These are phyloP conservation scores for Myocastor coypus DNA, from an alignment of 2,113 vertebrate genomes.

Conservation along the genomic window DNA sequence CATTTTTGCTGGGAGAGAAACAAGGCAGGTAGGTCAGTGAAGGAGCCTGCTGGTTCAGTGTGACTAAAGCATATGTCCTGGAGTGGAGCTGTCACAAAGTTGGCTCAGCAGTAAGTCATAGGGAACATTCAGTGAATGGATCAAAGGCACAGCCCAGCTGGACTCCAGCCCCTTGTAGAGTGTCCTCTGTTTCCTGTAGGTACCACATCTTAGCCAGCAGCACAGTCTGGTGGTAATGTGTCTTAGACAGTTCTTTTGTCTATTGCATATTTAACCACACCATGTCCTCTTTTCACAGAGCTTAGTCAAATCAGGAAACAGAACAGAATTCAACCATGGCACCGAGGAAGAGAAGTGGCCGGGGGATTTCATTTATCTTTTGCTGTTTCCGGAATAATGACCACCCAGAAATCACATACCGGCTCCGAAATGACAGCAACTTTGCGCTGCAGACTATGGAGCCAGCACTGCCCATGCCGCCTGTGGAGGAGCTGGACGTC, in stretches of 20 bases:
- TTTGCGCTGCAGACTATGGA: constrained; percentile 98
- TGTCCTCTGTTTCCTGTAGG: not conserved
- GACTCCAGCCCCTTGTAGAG: not conserved
- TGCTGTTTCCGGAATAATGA: constrained; percentile 98
- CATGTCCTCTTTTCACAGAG: constrained; percentile 82
- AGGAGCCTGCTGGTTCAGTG: not conserved
- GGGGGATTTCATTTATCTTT: constrained; percentile 96
- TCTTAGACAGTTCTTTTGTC: not conserved
- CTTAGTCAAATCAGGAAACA: constrained; percentile 84
- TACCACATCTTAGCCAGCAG: not conserved
- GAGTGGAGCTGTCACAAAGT: not conserved
- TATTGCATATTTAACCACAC: not conserved
- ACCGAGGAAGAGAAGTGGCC: constrained; percentile 93
- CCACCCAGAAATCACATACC: constrained; percentile 98
- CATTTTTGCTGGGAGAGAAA: not conserved
- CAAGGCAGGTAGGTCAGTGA: not conserved
- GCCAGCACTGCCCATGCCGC: constrained; percentile 95
- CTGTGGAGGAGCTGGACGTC: constrained; percentile 94
- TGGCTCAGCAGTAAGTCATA: not conserved
- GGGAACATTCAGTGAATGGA: not conserved
- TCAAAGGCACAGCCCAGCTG: not conserved
- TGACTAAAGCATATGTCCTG: fast-evolving
- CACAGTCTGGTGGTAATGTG: not conserved
- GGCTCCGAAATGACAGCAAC: constrained; percentile 94
- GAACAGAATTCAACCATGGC: constrained; percentile 91